phyloP scores from a whole-genome alignment of 1,140 invertebrate species.

The Cheumatopsyche charites region DNA sequence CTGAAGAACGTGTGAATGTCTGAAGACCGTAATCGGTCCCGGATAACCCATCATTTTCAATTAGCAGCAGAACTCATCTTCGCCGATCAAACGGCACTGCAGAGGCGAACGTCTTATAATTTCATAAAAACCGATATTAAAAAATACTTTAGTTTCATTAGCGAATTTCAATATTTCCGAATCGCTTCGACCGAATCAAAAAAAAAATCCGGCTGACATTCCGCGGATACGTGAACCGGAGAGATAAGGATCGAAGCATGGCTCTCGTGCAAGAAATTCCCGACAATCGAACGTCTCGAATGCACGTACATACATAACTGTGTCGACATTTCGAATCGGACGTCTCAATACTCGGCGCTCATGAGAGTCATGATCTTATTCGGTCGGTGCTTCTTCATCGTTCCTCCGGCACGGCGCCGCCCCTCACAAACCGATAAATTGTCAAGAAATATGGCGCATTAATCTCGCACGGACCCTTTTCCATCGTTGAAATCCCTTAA shows the following conservation, averaged over 20 bases:
- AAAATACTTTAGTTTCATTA: too few species aligned
- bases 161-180: neutral
- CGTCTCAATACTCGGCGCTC: conserved; percentile 9
- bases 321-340: conserved; percentile 9
- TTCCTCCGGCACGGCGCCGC: neutral
- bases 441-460: neutral
- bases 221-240: neutral
- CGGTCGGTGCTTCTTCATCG: neutral
- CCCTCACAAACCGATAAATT: conserved; percentile 6
- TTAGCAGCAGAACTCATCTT: conserved; percentile 13
- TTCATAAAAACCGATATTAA: too few species aligned
- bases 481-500: conserved; percentile 12
- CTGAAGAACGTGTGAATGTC: neutral
- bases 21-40: conserved; percentile 8
- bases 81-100: neutral
- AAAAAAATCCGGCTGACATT: neutral
- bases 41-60: conserved; percentile 13
- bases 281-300: conserved; percentile 22
- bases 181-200: neutral
- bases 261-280: conserved; percentile 19
- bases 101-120: too few species aligned
- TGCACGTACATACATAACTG: conserved; percentile 21
- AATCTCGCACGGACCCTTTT: conserved; percentile 1
- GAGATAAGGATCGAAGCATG: neutral
- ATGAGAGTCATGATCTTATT: conserved; percentile 5